Evolutionary conservation across 2,797 vertebrate species (phyloP), one percentile per base, ranked within the genome.

Genomic region (Melanitta fusca): DNA sequence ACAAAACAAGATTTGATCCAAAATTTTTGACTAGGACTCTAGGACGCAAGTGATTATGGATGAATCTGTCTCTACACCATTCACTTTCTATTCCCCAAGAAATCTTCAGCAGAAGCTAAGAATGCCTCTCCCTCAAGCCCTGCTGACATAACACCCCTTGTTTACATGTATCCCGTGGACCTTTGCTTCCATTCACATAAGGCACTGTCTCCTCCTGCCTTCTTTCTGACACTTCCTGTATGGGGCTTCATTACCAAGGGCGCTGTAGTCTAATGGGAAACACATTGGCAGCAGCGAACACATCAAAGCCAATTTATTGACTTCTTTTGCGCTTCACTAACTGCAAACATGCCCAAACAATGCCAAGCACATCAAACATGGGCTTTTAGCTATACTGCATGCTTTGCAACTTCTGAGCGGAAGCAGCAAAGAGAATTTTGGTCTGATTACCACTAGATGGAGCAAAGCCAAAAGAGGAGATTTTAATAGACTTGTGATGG

Each of bases 381-480:
- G 77, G 45, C 73, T 80, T 77, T 36, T 39, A 72, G 28, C 43
- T 30, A 8, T 17, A 64, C 36, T 24, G 56, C 15, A 25, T 0
- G 0, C 2, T 1, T 16, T 36, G 27, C 1, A 56, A 5, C 41
- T 65, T 56, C n/a, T 60, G 25, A 1, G 1, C 18, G 4, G 41
- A 78, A 68, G 38, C 13, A 86, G 4, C 20, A 43, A 51, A 41
- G 49, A 95, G 64, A 69, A 80, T 81, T 95, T 92, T 78, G 94
- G 49, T 58, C 47, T 75, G 2, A 32, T 92, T 89, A 92, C 96
- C 97, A 87, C 96, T 96, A 98, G 97, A 97, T 97, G 97, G 96
- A 96, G 96, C 57, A 94, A 94, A 92, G 93, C 91, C 94, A 96
- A 97, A 97, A 85, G 41, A 78, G 68, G 34, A 64, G 43, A 34